Base-by-base conservation (phyloP, 2,113 vertebrate genomes). In the Callocephalon fimbriatum region DNA sequence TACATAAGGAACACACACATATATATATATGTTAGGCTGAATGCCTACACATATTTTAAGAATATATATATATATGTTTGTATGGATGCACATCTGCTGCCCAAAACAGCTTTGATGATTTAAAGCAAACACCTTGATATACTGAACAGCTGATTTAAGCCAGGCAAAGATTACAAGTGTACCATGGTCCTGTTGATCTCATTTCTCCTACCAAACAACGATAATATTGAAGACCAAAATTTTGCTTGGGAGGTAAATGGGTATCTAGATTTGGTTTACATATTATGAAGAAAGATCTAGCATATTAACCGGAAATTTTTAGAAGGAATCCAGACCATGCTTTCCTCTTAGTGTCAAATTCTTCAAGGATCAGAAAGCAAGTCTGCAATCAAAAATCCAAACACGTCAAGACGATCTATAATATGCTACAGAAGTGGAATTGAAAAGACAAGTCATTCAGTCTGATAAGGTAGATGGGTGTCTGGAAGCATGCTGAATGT, bases 401-500 rank as follows among this genome's bases (percentile, higher is more conserved):
- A 77, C 42, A 47, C 10, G 0, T 14, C n/a, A 66, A 83, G 50
- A 56, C 1, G 1, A 82, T 59, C 63, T 86, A 21, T 66, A 86
- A 76, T 54, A 47, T 15, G 17, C 32, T 68, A 67, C 20, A 66
- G 38, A 95, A 90, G n/a, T n/a, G 38, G 50, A 86, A 92, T 13
- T 79, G 75, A 73, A 90, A 86, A 79, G 71, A 68, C 38, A 53
- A 90, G 38, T 79, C n/a, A 47, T 62, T 78, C 37, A 37, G 66
- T 51, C 25, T 50, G 58, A 78, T 73, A 70, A 87, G 53, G 66
- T 37, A 61, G 73, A 61, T 87, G 31, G 35, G 37, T 71, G 32
- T 68, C 81, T 93, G 74, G 72, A 90, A 85, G 44, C 47, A 78
- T n/a, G 54, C 38, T 94, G 90, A 96, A 95, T 76, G 15, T 45